Conservation (phyloP, 2,113 vertebrate genomes). For the Engystomops pustulosus region DNA sequence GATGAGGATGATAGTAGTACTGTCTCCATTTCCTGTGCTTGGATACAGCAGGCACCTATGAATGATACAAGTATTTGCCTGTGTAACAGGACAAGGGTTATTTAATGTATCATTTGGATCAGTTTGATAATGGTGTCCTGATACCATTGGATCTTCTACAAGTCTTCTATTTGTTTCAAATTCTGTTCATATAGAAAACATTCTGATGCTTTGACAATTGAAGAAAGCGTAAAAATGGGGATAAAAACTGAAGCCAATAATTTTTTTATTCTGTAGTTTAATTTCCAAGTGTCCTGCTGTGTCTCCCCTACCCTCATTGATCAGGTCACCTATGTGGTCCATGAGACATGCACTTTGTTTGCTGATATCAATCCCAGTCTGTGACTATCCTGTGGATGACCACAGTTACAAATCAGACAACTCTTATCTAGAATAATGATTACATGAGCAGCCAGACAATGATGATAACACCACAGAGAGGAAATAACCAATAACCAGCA, state of each 20-base stretch:
- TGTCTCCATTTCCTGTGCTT: conserved; percentile 17
- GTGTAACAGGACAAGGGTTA: background rate
- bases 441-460: no score
- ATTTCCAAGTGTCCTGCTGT: background rate
- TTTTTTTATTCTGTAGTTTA: conserved; percentile 7
- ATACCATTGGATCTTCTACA: background rate
- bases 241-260: background rate
- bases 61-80: background rate
- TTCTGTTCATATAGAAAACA: background rate
- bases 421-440: conserved; percentile 60
- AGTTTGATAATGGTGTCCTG: conserved; percentile 9
- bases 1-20: conserved; percentile 10
- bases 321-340: background rate
- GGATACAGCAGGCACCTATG: background rate
- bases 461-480: conserved; percentile 13
- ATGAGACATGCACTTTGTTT: conserved; percentile 57
- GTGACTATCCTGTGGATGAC: conserved; percentile 77
- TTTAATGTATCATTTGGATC: background rate
- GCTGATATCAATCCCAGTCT: conserved; percentile 70
- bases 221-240: background rate
- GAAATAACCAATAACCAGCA: conserved; percentile 28
- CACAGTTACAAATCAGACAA: conserved; percentile 70
- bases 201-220: background rate
- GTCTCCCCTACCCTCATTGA: background rate
- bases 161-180: conserved; percentile 24